Percentiles rank a stretch among this genome's conserved stretches.
Conservation (phyloP, 1,140 invertebrate genomes). For the Saccostrea glomerata region DNA sequence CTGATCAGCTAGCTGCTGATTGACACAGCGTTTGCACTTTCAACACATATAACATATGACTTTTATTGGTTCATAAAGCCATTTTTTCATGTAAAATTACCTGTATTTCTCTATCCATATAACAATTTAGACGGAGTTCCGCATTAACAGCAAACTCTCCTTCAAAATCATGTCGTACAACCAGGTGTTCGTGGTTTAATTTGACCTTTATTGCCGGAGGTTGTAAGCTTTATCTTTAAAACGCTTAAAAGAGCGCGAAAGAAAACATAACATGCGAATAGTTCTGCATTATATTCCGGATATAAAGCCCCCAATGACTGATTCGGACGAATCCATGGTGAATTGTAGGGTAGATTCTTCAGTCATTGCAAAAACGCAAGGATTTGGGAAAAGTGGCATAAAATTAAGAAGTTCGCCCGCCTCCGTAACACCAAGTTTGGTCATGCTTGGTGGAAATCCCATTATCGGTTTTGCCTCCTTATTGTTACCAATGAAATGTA, state of each 20-base stretch:
- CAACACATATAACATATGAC: too few relatives aligned
- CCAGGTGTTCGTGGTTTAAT: background rate
- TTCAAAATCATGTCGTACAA: too few relatives aligned
- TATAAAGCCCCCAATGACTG: background rate
- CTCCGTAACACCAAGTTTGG: background rate
- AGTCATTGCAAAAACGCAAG: background rate
- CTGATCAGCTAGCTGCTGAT: too few relatives aligned
- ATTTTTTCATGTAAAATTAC: too few relatives aligned
- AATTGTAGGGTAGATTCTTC: slow-evolving; percentile 11
- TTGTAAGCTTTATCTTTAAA: background rate
- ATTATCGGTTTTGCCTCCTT: background rate
- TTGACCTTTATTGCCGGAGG: background rate
- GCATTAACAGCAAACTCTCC: too few relatives aligned
- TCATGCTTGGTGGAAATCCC: slow-evolving; percentile 26
- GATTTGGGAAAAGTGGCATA: background rate
- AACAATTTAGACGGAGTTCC: too few relatives aligned
- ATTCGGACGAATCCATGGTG: background rate
- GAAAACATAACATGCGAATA: background rate
- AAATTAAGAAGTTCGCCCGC: background rate
- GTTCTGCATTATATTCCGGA: too few relatives aligned
- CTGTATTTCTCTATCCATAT: too few relatives aligned
- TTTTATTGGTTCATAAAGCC: too few relatives aligned
- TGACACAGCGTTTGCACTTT: too few relatives aligned
- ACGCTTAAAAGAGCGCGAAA: background rate
- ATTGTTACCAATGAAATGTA: background rate